phyloP scores from a whole-genome alignment of 1,140 invertebrate genomes.

The Nasonia giraulti region DNA sequence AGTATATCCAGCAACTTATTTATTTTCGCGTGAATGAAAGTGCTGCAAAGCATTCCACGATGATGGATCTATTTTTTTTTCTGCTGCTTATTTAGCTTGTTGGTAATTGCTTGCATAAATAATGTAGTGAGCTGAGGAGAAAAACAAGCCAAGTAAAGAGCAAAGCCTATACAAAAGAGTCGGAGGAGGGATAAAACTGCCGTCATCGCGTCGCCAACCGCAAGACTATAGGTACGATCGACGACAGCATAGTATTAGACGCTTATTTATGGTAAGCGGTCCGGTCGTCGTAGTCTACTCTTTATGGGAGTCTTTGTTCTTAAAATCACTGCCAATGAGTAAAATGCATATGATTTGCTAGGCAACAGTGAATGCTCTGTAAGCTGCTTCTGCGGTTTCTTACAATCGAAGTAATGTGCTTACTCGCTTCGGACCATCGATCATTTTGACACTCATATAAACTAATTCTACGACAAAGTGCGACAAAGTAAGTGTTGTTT shows the following conservation, averaged over 20 bases:
- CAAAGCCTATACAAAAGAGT: neutral
- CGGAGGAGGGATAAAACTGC: neutral
- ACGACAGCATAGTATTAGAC: neutral
- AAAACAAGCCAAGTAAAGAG: neutral
- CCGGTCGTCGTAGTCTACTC: neutral
- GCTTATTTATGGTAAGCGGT: constrained; percentile 15
- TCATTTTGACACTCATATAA: neutral
- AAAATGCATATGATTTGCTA: neutral
- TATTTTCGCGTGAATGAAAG: too few relatives aligned
- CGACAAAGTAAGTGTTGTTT: too few relatives aligned
- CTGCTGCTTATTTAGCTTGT: neutral
- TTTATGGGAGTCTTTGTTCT: neutral
- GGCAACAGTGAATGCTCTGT: too few relatives aligned
- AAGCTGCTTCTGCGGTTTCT: too few relatives aligned
- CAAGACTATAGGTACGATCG: neutral
- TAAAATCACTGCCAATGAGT: neutral
- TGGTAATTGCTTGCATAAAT: neutral
- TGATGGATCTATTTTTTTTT: neutral
- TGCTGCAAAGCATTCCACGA: neutral
- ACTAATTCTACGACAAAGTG: too few relatives aligned
- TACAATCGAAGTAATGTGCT: too few relatives aligned
- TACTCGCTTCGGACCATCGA: neutral
- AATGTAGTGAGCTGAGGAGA: neutral
- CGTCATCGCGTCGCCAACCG: neutral
- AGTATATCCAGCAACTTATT: too few relatives aligned